Evolutionary conservation across 2,113 vertebrate genomes (phyloP), one percentile per base, ranked within the genome.

Genomic region (Conger conger): DNA sequence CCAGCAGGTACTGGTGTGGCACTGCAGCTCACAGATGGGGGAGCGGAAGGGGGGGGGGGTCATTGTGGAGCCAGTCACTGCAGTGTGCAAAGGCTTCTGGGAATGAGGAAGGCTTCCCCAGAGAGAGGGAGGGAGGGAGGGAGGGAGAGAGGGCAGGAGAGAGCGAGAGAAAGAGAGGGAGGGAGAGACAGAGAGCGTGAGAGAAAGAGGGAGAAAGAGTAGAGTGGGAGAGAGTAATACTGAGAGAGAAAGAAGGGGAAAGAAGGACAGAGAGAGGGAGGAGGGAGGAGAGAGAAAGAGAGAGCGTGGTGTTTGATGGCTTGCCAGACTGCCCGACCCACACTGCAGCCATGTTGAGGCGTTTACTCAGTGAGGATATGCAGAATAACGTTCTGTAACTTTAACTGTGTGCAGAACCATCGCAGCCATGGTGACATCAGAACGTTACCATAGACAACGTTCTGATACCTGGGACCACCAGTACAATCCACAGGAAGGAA

Each of bases 91-190:
- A 6, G 89, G 83, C 79, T 30, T 85, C 73, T 8, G 86, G 88
- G 86, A 68, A 4, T 7, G 23, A 68, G 60, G 60, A 27, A n/a
- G n/a, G 27, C 57, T 20, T 60, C 57, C 91, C 91, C 88, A 89
- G 83, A 85, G 81, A 35, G 73, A 27, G 36, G 57, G n/a, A n/a
- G 81, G 82, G 50, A 45, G 68, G 42, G 23, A 80, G 82, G 20
- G 13, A 37, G 35, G 20, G 23, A 16, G 85, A 91, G 33, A 87
- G 79, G 88, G 15, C 86, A 37, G 36, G 11, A 84, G 85, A 33
- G 60, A 83, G 78, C 38, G 81, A 18, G 17, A 83, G 30, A 84
- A 77, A 57, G 82, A 57, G 45, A 60, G 79, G 40, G 45, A 78
- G 1, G 40, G 40, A n/a, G n/a, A n/a, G n/a, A n/a, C n/a, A n/a